These are phyloP conservation scores for Brachyalestes nurse DNA, from an alignment of 2,797 vertebrate species.

Conservation along the genomic window DNA sequence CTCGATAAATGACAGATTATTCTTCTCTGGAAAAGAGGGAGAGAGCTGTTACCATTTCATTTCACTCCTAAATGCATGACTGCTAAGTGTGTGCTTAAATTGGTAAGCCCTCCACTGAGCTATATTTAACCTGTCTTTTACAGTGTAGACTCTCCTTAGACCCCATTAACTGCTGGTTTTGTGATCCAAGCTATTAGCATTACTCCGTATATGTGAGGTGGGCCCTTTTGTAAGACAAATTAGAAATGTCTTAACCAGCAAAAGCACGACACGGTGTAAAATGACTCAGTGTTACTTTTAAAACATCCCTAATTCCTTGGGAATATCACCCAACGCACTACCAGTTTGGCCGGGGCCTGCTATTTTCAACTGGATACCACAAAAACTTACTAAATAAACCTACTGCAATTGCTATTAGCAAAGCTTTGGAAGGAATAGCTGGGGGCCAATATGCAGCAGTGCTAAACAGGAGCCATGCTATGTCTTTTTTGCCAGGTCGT, in stretches of 20 bases:
- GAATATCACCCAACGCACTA: neutral
- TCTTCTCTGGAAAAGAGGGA: slow-evolving; percentile 86
- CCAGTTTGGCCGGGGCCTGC: neutral
- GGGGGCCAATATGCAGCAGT: neutral
- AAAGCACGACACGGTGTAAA: neutral
- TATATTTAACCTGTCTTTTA: neutral
- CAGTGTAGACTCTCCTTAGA: neutral
- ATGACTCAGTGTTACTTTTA: neutral
- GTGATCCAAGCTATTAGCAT: neutral
- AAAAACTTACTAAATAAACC: neutral
- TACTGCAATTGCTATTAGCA: neutral
- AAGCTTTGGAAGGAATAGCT: neutral
- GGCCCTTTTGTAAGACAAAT: neutral
- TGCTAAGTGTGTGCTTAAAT: neutral
- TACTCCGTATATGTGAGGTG: neutral
- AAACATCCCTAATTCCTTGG: neutral
- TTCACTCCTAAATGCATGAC: neutral
- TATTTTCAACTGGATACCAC: neutral
- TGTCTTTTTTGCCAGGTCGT: neutral
- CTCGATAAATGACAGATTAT: slow-evolving; percentile 97
- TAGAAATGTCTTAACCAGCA: neutral
- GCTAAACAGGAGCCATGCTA: neutral
- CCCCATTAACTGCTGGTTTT: neutral
- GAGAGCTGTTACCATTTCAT: neutral
- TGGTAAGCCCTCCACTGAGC: neutral